Evolutionary conservation across 1,140 invertebrate species (phyloP), one percentile per base, ranked within the genome.

Genomic region (Hylaeus volcanicus): DNA sequence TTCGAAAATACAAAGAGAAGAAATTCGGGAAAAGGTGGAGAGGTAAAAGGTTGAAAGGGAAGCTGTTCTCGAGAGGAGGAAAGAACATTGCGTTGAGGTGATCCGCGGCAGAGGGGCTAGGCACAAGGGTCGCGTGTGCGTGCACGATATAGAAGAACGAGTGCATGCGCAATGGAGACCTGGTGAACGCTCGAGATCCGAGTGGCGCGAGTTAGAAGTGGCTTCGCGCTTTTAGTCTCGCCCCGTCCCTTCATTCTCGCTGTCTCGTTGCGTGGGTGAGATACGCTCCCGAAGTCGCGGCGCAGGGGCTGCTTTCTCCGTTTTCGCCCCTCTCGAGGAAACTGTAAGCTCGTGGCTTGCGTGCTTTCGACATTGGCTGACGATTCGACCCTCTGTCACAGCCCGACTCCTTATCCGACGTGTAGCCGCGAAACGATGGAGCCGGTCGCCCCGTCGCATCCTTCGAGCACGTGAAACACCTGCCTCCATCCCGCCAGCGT

Each of bases 141-240:
- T 80, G 87, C 91, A 90, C 88, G 81, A 48, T 48, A 6, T 6
- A 51, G 41, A 81, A 81, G 66, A 63, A 64, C 15, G 14, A 48
- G 83, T 86, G 90, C 90, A 91, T 79, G 88, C 91, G 91, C 88
- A 26, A 26, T 26, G 26, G 81, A 76, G 83, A 74, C 74, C 63
- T 71, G 69, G 71, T 83, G 82, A 87, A 83, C 84, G 88, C 84
- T 87, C 71, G 71, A 43, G 51, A 77, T 84, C 85, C 89, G 88
- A 90, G 90, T 91, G 90, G 88, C 88, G 81, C 87, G 88, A 88
- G 89, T 87, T 90, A 88, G 88, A 91, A 91, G 79, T 88, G 84
- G 80, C 82, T 86, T 86, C 74, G 66, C 81, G 82, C 83, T 87
- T 85, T 89, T 91, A 90, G 91, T 91, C 90, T 87, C 87, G 88